Base-by-base conservation (phyloP, 2,888 invertebrate genomes). In the Ligdia adustata region DNA sequence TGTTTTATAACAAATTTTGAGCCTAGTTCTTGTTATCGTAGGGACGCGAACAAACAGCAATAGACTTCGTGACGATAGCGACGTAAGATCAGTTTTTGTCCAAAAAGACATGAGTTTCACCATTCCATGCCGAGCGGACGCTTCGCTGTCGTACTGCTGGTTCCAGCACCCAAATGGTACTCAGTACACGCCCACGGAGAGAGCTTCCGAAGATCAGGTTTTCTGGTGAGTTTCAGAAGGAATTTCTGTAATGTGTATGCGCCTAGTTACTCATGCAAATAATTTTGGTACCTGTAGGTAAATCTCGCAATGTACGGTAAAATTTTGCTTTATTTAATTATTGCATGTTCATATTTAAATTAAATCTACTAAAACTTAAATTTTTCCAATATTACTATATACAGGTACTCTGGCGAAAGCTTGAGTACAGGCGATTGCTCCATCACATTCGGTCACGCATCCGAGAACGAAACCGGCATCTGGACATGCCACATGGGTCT, bases 401-500 rank as follows among this genome's bases (percentile, higher is more conserved):
- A 3, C 48, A 91, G 91, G 86, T 91, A 89, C 41, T 61, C 80
- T 1, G 87, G 87, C 0, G 76, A 81, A 53, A 79, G 79, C 48
- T 74, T 90, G 0, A 75, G 79, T 43, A 66, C 69, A 1, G 91
- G 91, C 1, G 80, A 88, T 27, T 91, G 91, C 59, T 85, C 80
- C 0, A 82, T 91, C 4, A 88, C 79, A 0, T 83, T 91, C 47
- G 52, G 60, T 0, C 68, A 76, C 2, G 80, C 78, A 0, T 60
- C 62, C 1, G 46, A 49, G 4, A 61, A 69, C 1, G 88, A 91
- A 20, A 68, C 66, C 1, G 91, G 91, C 0, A 50, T 54, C 12
- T 91, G 91, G 91, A 75, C 71, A 1, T 91, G 91, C 44, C 88
- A 91, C 47, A 90, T 91, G 86, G 91, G 91, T 0, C 78, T 79